A percentile compares a stretch with the other conserved stretches of the same genome.
Evolutionary conservation across 2,888 invertebrate species (phyloP).

Genomic region (Platynereis dumerilii): DNA sequence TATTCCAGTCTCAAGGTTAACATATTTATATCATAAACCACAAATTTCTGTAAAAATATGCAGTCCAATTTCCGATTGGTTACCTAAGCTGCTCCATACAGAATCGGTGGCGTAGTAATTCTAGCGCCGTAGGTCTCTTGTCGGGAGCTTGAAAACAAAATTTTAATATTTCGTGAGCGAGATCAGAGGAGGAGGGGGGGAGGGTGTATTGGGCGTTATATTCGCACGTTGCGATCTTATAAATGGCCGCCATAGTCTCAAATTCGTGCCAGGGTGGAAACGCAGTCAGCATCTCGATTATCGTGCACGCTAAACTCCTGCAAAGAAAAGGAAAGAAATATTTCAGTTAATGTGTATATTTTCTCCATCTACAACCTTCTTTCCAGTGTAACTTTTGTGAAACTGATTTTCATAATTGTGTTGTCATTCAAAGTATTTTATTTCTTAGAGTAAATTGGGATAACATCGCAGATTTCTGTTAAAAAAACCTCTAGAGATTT

Average conservation of each 20-base stretch:
- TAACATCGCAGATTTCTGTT: no score
- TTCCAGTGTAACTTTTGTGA: no score
- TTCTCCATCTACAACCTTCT: no score
- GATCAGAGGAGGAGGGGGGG: slow-evolving; percentile 45
- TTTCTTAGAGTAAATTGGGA: no score
- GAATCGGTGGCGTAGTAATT: slow-evolving; percentile 38
- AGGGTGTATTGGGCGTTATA: slow-evolving; percentile 54
- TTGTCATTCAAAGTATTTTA: no score
- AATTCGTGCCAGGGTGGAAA: slow-evolving; percentile 62
- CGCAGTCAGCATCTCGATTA: slow-evolving; percentile 63
- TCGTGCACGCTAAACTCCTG: slow-evolving; percentile 64
- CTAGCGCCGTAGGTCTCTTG: slow-evolving; percentile 55
- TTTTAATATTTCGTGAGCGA: slow-evolving; percentile 51
- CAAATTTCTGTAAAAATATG: no score
- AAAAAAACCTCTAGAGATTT: no score
- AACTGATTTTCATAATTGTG: no score
- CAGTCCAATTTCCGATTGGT: no score
- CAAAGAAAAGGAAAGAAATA: slow-evolving; percentile 31
- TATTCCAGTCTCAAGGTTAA: no score
- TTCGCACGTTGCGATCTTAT: slow-evolving; percentile 60
- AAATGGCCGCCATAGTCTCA: slow-evolving; percentile 64
- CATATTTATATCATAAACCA: no score
- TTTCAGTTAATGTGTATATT: no score
- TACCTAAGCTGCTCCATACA: slow-evolving; percentile 19
- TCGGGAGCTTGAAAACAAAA: slow-evolving; percentile 50